A percentile compares a stretch with the other conserved stretches of the same genome.
These are phyloP conservation scores for Papilio helenus DNA, from an alignment of 1,140 invertebrate species.

Conservation along the genomic window DNA sequence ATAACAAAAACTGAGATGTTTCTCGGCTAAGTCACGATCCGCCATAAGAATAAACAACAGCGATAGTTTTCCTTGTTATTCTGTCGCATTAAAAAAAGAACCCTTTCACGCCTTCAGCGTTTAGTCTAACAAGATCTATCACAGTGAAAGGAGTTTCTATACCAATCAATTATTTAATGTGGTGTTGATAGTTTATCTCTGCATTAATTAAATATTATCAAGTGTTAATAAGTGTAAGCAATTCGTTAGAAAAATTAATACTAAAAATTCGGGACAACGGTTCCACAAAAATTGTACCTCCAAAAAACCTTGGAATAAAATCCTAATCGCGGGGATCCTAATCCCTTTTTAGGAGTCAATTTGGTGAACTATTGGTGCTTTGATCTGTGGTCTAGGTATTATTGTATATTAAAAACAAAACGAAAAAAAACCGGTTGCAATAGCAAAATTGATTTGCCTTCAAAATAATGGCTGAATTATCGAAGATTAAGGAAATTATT, in stretches of 20 bases:
- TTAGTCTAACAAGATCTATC: slow-evolving; percentile 29
- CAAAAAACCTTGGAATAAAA: not conserved
- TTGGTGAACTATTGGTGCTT: not conserved
- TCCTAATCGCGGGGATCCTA: not conserved
- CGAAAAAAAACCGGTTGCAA: not conserved
- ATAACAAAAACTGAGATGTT: slow-evolving; percentile 22
- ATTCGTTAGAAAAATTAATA: not conserved
- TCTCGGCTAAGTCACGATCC: slow-evolving; percentile 23
- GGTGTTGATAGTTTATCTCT: not conserved
- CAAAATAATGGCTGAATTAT: slow-evolving; percentile 4
- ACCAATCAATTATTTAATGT: not conserved
- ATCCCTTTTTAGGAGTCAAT: not conserved
- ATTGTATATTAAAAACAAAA: not conserved
- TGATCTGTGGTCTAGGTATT: not conserved
- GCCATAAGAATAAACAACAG: slow-evolving; percentile 18
- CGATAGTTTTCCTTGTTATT: slow-evolving; percentile 27
- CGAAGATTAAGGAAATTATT: not conserved
- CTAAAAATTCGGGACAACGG: not conserved
- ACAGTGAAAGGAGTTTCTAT: slow-evolving; percentile 9
- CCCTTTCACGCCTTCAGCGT: slow-evolving; percentile 16
- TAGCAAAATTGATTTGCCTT: not conserved
- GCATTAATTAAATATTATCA: not conserved
- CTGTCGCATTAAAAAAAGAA: not conserved
- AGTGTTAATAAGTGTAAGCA: not conserved
- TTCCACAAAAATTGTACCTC: not conserved